Evolutionary conservation across 2,888 invertebrate genomes (phyloP).

Genomic region (Pachydiplax longipennis): DNA sequence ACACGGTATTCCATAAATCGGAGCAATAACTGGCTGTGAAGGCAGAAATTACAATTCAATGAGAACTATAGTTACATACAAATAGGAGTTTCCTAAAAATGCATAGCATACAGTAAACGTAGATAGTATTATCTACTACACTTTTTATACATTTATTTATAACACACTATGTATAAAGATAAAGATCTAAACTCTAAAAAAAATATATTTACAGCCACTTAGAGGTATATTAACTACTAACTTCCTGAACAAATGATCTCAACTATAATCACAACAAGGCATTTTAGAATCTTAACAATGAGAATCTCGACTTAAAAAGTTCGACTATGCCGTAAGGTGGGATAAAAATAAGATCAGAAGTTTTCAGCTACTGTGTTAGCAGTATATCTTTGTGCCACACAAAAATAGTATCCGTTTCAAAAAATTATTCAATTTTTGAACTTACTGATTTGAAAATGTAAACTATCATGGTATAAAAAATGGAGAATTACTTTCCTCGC

Average conservation of each 20-base stretch:
- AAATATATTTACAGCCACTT: slow-evolving; percentile 45
- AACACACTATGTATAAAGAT: slow-evolving; percentile 38
- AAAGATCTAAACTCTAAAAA: slow-evolving; percentile 43
- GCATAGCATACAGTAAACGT: slow-evolving; percentile 26
- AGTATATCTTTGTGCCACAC: background rate
- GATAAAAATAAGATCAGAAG: slow-evolving; percentile 17
- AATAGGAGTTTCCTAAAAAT: slow-evolving; percentile 23
- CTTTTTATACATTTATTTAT: slow-evolving; percentile 16
- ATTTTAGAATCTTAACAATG: slow-evolving; percentile 41
- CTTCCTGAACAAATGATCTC: slow-evolving; percentile 33
- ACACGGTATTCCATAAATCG: slow-evolving; percentile 13
- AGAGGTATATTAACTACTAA: slow-evolving; percentile 43
- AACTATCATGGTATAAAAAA: too few relatives aligned
- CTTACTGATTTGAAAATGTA: too few relatives aligned
- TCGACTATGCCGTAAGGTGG: slow-evolving; percentile 15
- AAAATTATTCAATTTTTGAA: background rate
- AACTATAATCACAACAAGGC: slow-evolving; percentile 44
- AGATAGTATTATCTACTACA: slow-evolving; percentile 21
- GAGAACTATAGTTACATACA: slow-evolving; percentile 29
- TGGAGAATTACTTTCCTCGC: too few relatives aligned
- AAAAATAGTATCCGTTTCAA: background rate
- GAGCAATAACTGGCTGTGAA: slow-evolving; percentile 33
- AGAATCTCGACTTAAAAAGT: slow-evolving; percentile 34
- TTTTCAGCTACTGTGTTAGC: background rate
- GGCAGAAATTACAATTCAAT: slow-evolving; percentile 34